Evolutionary conservation across 1,140 invertebrate species (phyloP).

Genomic region (Trachymyrmex septentrionalis): DNA sequence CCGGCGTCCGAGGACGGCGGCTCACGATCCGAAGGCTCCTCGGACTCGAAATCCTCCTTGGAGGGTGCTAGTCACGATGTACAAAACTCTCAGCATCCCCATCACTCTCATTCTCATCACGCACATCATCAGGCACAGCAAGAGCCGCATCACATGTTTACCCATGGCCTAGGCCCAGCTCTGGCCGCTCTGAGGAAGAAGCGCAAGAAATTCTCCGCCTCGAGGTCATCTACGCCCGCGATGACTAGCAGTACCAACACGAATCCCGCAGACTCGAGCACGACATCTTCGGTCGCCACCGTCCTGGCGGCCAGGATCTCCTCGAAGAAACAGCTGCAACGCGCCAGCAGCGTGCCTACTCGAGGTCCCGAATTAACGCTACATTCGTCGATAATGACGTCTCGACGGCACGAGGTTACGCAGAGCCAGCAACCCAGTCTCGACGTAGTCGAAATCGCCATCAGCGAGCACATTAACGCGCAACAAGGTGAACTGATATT

Average conservation of each 20-base stretch:
- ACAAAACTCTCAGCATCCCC: slow-evolving; percentile 67
- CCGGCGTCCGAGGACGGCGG: slow-evolving; percentile 84
- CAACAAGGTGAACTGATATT: slow-evolving; percentile 74
- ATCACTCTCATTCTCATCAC: slow-evolving; percentile 63
- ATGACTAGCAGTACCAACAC: slow-evolving; percentile 84
- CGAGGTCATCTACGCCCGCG: slow-evolving; percentile 89
- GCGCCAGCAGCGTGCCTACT: slow-evolving; percentile 89
- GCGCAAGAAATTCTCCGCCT: slow-evolving; percentile 93
- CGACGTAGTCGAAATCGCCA: slow-evolving; percentile 84
- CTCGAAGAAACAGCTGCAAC: slow-evolving; percentile 85
- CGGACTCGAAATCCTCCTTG: slow-evolving; percentile 84
- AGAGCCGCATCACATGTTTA: slow-evolving; percentile 81
- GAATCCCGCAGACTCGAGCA: slow-evolving; percentile 81
- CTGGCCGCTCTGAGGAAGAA: slow-evolving; percentile 91
- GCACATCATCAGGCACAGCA: slow-evolving; percentile 68
- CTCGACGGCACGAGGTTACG: slow-evolving; percentile 85
- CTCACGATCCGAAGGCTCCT: slow-evolving; percentile 82
- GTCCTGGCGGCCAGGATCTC: slow-evolving; percentile 73
- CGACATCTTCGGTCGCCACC: slow-evolving; percentile 72
- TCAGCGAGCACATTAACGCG: slow-evolving; percentile 73
- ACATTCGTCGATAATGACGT: slow-evolving; percentile 75
- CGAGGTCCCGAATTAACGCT: slow-evolving; percentile 85
- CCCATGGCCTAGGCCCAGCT: slow-evolving; percentile 84
- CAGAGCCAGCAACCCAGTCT: slow-evolving; percentile 86
- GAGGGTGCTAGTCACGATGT: slow-evolving; percentile 77